Evolutionary conservation across 1,140 invertebrate genomes (phyloP).

Genomic region (Drosophila seguyi): DNA sequence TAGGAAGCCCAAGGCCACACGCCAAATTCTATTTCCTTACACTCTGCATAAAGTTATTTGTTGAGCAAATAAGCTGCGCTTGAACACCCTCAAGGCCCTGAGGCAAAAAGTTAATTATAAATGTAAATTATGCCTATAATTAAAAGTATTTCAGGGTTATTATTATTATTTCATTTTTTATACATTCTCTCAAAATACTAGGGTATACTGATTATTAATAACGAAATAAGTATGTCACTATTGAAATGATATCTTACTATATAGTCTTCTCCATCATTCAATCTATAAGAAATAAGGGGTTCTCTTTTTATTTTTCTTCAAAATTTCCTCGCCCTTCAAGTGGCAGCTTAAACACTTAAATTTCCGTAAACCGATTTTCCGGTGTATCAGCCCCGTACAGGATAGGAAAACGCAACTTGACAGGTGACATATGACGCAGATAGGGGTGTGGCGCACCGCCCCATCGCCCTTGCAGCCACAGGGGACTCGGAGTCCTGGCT

Average conservation of each 20-base stretch:
- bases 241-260: too few species aligned
- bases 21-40: conserved; percentile 35
- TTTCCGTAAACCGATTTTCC: conserved; percentile 1
- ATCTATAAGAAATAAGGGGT: too few species aligned
- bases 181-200: background rate
- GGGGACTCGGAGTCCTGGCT: background rate
- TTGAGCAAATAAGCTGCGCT: background rate
- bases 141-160: background rate
- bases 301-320: too few species aligned
- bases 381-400: conserved; percentile 13
- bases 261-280: too few species aligned
- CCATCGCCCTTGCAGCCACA: conserved; percentile 23
- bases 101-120: too few species aligned
- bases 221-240: too few species aligned
- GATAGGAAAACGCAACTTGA: conserved; percentile 43
- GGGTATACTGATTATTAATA: too few species aligned
- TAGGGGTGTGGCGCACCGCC: conserved; percentile 27
- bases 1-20: conserved; percentile 6
- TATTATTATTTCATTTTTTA: background rate
- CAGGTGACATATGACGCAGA: conserved; percentile 48
- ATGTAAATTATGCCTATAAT: background rate
- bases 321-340: background rate
- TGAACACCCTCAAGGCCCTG: background rate
- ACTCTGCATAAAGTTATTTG: conserved; percentile 23
- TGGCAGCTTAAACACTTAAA: background rate